These are phyloP conservation scores for Mus minutoides DNA, from an alignment of 2,797 vertebrate genomes.

Conservation along the genomic window DNA sequence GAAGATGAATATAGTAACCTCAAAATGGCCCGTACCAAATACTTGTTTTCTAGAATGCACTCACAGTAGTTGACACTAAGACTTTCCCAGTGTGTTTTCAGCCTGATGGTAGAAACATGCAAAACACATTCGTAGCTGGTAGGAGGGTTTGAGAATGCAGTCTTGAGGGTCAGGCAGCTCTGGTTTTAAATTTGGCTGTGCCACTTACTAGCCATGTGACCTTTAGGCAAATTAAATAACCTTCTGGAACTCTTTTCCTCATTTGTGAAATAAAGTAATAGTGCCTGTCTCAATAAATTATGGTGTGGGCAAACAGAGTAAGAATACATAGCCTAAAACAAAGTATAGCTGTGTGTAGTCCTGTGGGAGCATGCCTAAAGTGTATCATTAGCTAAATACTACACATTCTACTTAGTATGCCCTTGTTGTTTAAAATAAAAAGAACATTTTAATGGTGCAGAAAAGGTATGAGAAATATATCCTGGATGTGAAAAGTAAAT, in stretches of 20 bases:
- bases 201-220: neutral
- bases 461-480: neutral
- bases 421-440: neutral
- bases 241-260: neutral
- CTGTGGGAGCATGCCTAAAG: neutral
- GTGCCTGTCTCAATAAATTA: neutral
- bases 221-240: neutral
- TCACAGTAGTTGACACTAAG: neutral
- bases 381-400: neutral
- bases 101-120: neutral
- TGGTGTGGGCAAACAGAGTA: neutral
- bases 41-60: neutral
- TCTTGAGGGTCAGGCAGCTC: neutral
- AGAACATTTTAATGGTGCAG: neutral
- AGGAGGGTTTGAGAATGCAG: neutral
- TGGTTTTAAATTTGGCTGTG: neutral
- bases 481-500: neutral
- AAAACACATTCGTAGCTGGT: neutral
- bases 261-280: neutral
- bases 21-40: neutral
- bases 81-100: neutral
- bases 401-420: neutral
- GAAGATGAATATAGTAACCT: neutral
- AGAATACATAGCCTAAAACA: neutral
- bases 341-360: neutral